Evolutionary conservation across 2,888 invertebrate genomes (phyloP).

Genomic region (Dione vanillae): DNA sequence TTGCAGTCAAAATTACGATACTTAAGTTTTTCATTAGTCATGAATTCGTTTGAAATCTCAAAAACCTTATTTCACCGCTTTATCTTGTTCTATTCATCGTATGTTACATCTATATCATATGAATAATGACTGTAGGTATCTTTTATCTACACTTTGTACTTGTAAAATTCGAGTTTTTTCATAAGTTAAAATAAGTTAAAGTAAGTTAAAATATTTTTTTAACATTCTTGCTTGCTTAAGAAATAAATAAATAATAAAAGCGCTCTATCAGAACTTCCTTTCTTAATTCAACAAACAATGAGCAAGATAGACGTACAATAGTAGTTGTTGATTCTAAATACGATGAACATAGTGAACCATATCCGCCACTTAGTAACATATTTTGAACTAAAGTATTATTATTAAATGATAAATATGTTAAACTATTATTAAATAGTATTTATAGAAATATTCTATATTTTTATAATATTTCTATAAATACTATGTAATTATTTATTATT

Average conservation of each 20-base stretch:
- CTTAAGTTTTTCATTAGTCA: background rate
- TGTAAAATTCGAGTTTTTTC: background rate
- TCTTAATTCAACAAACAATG: background rate
- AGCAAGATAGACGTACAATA: conserved; percentile 7
- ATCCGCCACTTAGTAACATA: background rate
- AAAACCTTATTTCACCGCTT: background rate
- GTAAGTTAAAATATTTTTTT: too few species aligned
- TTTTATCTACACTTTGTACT: background rate
- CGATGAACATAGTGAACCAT: background rate
- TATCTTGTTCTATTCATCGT: background rate
- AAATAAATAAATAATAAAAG: background rate
- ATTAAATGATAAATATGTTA: too few species aligned
- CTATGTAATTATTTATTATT: background rate
- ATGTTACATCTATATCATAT: background rate
- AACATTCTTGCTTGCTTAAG: background rate
- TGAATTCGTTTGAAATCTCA: background rate
- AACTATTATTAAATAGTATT: too few species aligned
- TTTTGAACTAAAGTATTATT: background rate
- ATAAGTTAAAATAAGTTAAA: too few species aligned
- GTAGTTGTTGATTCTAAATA: background rate
- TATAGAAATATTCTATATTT: too few species aligned
- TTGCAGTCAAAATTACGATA: background rate
- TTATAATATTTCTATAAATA: too few species aligned
- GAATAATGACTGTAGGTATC: background rate
- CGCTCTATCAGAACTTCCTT: conserved; percentile 3